Evolutionary conservation across 2,888 invertebrate genomes (phyloP), one percentile per base, ranked within the genome.

Genomic region (Ceraclea dissimilis): DNA sequence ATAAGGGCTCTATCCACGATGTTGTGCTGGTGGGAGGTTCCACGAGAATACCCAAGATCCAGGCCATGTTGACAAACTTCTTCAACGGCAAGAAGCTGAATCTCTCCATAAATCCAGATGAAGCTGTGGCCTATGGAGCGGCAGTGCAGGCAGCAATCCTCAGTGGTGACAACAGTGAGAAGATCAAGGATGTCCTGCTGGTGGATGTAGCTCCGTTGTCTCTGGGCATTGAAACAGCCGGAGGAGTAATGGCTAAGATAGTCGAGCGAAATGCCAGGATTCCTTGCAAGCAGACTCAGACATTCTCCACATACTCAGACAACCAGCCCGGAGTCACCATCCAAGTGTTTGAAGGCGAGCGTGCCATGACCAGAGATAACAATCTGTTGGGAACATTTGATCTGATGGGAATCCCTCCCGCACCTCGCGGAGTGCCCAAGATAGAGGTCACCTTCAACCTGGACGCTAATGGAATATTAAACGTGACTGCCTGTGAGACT

Each of bases 1-100:
- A 88, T 71, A 90, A 90, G 67, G 73, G 77, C 34, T 77, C 81
- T 61, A 86, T 90, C 60, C 81, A 90, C 67, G 90, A 90, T 65
- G 84, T 91, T 2, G 90, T 91, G 0, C 74, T 91, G 26, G 90
- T 90, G 34, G 90, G 91, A 13, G 91, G 89, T 19, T 88, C 88
- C 0, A 89, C 86, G 0, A 80, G 88, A 58, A 89, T 90, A 55
- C 90, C 89, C 0, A 89, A 89, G 68, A 82, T 90, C 39, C 89
- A 89, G 70, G 83, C 73, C 59, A 69, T 90, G 62, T 73, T 90
- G 22, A 82, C 86, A 69, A 85, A 85, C 69, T 89, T 83, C 75
- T 90, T 90, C 78, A 81, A 80, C 63, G 85, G 86, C 8, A 88
- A 87, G 71, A 75, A 79, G 44, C 71, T 89, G 16, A 88, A 88